Base-by-base conservation (phyloP, 2,888 invertebrate genomes). In the Drosophila greeni region DNA sequence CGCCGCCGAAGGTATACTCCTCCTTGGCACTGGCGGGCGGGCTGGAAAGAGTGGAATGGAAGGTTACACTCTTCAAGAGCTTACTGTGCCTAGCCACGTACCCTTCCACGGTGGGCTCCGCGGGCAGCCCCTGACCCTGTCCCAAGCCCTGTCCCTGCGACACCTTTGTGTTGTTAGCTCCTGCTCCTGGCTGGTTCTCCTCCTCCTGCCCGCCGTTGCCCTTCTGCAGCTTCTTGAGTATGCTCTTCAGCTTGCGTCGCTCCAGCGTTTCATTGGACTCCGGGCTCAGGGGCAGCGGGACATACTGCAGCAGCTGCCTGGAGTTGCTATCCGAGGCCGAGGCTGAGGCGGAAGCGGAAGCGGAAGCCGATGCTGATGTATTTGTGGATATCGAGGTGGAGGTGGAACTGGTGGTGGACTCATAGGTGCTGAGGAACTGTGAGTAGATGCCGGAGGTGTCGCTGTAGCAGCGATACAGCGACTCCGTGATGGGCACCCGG, bases 11-110 rank as follows among this genome's bases (percentile, higher is more conserved):
- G 66, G 73, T 68, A 67, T 74, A 72, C 40, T 49, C 75, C 66
- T 73, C 74, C 66, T 82, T 86, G 73, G 84, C 90, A 85, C 91
- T 91, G 68, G 89, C 86, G 67, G 95, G 95, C 67, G 95, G 95
- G 82, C 95, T 95, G 75, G 94, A 94, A 86, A 95, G 90, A 56
- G 95, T 95, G 87, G 95, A 94, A 89, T 96, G 95, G 90, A 95
- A 96, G 68, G 95, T 95, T 72, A 96, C 95, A 89, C 95, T 95
- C 91, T 96, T 96, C 53, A 95, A 91, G 87, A 96, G 92, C 88
- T 96, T 96, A 72, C 94, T 94, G 89, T 95, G 95, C 85, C 96
- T 91, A 53, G 95, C 95, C 64, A 95, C 95, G 89, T 95, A 96
- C 66, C 96, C 96, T 91, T 95, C 95, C 78, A 96, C 90, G 65